Conservation (phyloP, 92 coral and sea anemone genomes). For the Paragorgia papillata region DNA sequence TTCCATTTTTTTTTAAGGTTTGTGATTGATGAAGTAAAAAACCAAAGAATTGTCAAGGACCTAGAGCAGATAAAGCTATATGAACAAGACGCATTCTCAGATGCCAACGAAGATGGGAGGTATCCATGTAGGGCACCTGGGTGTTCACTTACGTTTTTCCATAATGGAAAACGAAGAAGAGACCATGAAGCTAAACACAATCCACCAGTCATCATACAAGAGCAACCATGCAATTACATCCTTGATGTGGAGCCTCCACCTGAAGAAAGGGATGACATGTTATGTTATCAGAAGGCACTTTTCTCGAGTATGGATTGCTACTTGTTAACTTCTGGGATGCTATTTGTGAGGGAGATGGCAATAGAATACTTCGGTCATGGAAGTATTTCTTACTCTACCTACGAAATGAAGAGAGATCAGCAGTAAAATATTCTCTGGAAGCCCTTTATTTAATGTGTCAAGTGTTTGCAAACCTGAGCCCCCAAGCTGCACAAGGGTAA, state of each 20-base stretch:
- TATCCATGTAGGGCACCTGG: slow-evolving; percentile 53
- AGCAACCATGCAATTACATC: slow-evolving; percentile 3
- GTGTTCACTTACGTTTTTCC: slow-evolving; percentile 65
- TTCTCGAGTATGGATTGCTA: slow-evolving; percentile 68
- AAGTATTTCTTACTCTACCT: slow-evolving; percentile 18
- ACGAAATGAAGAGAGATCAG: background rate
- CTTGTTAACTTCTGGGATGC: slow-evolving; percentile 54
- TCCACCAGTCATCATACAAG: slow-evolving; percentile 55
- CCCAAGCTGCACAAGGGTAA: slow-evolving; percentile 55
- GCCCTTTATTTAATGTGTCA: slow-evolving; percentile 43
- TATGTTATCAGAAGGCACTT: slow-evolving; percentile 70
- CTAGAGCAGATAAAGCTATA: slow-evolving; percentile 26
- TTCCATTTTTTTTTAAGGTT: slow-evolving; percentile 25
- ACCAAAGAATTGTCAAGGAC: slow-evolving; percentile 29
- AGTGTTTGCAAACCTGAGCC: slow-evolving; percentile 40
- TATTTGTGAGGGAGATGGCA: slow-evolving; percentile 50
- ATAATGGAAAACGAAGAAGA: slow-evolving; percentile 59
- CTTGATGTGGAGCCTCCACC: slow-evolving; percentile 31
- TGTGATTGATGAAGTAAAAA: slow-evolving; percentile 36
- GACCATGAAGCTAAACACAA: slow-evolving; percentile 72
- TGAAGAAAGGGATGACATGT: slow-evolving; percentile 64
- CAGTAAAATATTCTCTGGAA: slow-evolving; percentile 45
- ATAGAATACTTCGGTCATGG: slow-evolving; percentile 9
- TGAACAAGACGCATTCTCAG: slow-evolving; percentile 17
- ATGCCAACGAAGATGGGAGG: slow-evolving; percentile 32